phyloP scores from a whole-genome alignment of 2,113 vertebrate genomes.

The Zingel zingel region DNA sequence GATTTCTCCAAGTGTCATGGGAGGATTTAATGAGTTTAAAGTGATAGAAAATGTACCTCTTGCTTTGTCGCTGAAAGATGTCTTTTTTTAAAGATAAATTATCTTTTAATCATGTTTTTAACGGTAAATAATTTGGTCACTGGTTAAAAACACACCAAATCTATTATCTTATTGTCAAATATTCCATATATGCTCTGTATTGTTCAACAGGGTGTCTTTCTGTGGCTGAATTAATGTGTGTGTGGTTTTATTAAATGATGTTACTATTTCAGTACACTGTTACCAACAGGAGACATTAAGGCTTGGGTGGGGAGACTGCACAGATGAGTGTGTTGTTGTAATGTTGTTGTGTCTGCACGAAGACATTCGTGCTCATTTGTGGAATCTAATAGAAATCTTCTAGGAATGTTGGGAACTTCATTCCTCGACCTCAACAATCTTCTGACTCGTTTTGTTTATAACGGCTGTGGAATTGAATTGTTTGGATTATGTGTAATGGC shows the following conservation, averaged over 20 bases:
- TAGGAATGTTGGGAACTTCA: conserved; percentile 61
- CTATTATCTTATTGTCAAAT: neutral
- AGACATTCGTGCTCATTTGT: neutral
- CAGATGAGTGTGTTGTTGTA: conserved; percentile 46
- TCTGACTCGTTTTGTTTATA: conserved; percentile 47
- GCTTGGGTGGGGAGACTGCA: conserved; percentile 58
- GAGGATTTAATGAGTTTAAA: neutral
- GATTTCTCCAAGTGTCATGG: neutral
- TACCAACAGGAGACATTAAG: conserved; percentile 55
- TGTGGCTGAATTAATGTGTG: conserved; percentile 7
- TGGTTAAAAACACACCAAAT: neutral
- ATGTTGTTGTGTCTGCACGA: conserved; percentile 76
- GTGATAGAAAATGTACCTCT: neutral
- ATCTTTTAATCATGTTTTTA: neutral
- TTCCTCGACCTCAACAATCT: conserved; percentile 9
- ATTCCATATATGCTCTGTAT: neutral
- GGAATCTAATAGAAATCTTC: conserved; percentile 55
- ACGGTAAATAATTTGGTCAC: neutral
- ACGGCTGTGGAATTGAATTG: conserved; percentile 33
- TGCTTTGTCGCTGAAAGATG: neutral
- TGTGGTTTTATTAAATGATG: conserved; percentile 49
- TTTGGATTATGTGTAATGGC: conserved; percentile 62
- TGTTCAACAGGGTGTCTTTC: neutral
- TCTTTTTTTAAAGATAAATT: neutral
- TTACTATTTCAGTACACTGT: conserved; percentile 54